These are phyloP conservation scores for Liopterus haemorrhoidalis DNA, from an alignment of 2,888 invertebrate species.

Conservation along the genomic window DNA sequence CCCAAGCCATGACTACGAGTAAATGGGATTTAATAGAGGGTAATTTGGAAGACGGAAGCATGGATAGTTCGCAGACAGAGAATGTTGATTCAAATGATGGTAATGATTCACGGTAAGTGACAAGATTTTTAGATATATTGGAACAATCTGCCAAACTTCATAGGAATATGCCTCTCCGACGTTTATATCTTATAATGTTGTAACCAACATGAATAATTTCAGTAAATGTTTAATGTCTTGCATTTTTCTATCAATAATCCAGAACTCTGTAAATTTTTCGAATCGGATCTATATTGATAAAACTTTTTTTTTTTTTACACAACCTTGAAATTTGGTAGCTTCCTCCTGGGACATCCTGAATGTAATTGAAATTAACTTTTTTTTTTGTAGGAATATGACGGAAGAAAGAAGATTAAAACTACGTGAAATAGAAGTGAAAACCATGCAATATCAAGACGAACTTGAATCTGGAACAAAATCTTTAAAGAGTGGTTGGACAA, in stretches of 20 bases:
- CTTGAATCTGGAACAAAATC: slow-evolving; percentile 77
- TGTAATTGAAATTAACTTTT: slow-evolving; percentile 11
- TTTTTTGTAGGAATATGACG: slow-evolving; percentile 50
- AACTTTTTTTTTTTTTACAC: slow-evolving; percentile 15
- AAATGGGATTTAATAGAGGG: slow-evolving; percentile 78
- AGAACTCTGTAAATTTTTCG: too few relatives aligned
- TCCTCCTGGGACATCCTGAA: too few relatives aligned
- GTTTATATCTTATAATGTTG: too few relatives aligned
- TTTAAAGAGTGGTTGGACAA: slow-evolving; percentile 66
- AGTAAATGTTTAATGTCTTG: too few relatives aligned
- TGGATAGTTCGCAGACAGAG: slow-evolving; percentile 41
- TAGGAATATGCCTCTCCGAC: too few relatives aligned
- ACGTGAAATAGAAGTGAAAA: slow-evolving; percentile 91
- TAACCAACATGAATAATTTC: too few relatives aligned
- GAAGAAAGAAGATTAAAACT: slow-evolving; percentile 68
- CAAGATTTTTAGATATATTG: not conserved
- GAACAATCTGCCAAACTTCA: slow-evolving; percentile 1
- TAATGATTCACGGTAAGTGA: slow-evolving; percentile 41
- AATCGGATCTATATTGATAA: too few relatives aligned
- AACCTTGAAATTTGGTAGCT: not conserved
- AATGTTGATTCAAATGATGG: slow-evolving; percentile 43
- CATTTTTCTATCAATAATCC: too few relatives aligned
- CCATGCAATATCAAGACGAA: slow-evolving; percentile 93
- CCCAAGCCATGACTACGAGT: slow-evolving; percentile 78
- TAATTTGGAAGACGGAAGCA: slow-evolving; percentile 43